Evolutionary conservation across 2,797 vertebrate species (phyloP).

Genomic region (Clarias pachynema): DNA sequence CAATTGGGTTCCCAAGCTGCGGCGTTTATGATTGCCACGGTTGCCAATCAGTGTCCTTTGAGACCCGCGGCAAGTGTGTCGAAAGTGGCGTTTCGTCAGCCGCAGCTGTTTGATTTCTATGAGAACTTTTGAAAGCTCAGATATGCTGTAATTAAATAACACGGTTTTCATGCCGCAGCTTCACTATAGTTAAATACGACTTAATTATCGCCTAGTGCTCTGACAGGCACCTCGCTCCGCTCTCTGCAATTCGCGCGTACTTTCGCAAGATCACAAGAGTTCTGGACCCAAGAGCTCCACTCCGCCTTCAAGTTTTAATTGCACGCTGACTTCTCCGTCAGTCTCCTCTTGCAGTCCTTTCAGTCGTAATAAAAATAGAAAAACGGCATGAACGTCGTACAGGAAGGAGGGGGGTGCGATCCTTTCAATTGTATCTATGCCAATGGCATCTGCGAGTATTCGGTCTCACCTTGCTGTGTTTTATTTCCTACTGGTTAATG

Average conservation of each 20-base stretch:
- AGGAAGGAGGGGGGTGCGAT: slow-evolving; percentile 48
- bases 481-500: slow-evolving; percentile 58
- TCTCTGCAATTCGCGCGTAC: slow-evolving; percentile 44
- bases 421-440: slow-evolving; percentile 55
- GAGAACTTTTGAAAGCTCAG: background rate
- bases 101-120: slow-evolving; percentile 3
- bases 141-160: slow-evolving; percentile 33
- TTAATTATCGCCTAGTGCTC: slow-evolving; percentile 53
- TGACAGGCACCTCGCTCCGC: slow-evolving; percentile 41
- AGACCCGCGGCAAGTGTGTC: background rate
- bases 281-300: slow-evolving; percentile 42
- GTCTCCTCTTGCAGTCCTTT: slow-evolving; percentile 37
- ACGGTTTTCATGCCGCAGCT: slow-evolving; percentile 18
- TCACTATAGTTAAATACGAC: slow-evolving; percentile 41
- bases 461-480: slow-evolving; percentile 57
- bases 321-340: slow-evolving; percentile 38
- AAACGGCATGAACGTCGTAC: slow-evolving; percentile 36
- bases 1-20: background rate
- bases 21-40: slow-evolving; percentile 1
- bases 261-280: slow-evolving; percentile 43
- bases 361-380: slow-evolving; percentile 50
- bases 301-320: slow-evolving; percentile 50
- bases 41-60: slow-evolving; percentile 25
- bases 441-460: slow-evolving; percentile 50
- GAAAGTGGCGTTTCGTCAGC: slow-evolving; percentile 7